These are phyloP conservation scores for Cyrtorhinus lividipennis DNA, from an alignment of 1,140 invertebrate species.

Conservation along the genomic window DNA sequence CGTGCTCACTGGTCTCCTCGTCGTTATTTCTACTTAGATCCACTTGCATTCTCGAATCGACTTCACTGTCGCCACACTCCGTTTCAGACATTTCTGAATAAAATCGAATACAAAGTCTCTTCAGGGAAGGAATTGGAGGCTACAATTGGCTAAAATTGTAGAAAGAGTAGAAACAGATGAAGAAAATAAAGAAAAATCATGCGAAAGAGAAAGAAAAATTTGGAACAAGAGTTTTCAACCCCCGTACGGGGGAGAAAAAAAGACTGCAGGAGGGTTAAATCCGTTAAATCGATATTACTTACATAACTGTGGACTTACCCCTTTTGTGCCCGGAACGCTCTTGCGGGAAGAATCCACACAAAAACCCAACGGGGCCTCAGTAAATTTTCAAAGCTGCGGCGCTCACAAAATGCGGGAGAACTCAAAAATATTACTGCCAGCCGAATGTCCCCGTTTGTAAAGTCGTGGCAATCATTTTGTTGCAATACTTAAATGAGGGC, in stretches of 20 bases:
- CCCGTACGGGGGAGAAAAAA: neutral
- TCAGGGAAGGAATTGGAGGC: too few species aligned
- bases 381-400: too few species aligned
- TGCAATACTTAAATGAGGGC: constrained; percentile 8
- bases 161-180: too few species aligned
- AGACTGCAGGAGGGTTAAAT: neutral
- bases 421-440: too few species aligned
- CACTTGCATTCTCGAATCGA: constrained; percentile 15
- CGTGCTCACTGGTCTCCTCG: constrained; percentile 22
- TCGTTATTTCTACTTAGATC: constrained; percentile 19
- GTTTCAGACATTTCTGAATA: constrained; percentile 2
- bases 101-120: too few species aligned
- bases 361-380: too few species aligned
- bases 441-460: constrained; percentile 1
- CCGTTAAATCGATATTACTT: constrained; percentile 8
- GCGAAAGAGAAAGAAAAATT: neutral
- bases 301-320: constrained; percentile 4
- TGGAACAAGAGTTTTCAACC: neutral
- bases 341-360: too few species aligned
- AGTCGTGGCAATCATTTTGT: constrained; percentile 8
- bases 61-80: constrained; percentile 1
- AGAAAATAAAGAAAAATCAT: neutral
- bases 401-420: too few species aligned
- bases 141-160: too few species aligned
- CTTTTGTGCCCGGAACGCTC: neutral